Conservation (phyloP, 2,797 vertebrate genomes). For the Lagodon rhomboides region DNA sequence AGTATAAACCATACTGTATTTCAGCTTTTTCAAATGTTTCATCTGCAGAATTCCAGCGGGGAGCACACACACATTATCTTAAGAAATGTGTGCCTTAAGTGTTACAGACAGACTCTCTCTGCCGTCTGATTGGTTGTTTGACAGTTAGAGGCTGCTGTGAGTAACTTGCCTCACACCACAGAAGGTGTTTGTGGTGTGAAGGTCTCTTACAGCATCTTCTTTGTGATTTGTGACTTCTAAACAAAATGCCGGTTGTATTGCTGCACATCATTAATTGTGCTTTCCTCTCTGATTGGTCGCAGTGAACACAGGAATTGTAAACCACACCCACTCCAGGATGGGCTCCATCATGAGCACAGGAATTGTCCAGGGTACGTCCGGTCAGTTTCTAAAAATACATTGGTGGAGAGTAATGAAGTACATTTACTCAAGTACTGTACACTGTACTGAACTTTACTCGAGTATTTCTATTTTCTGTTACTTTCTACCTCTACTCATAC, state of each 20-base stretch:
- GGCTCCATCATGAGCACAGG: constrained; percentile 99
- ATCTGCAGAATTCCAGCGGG: not conserved
- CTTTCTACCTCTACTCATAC: too few species aligned
- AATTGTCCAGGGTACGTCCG: constrained; percentile 92
- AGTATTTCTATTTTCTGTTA: too few species aligned
- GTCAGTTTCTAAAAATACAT: not conserved
- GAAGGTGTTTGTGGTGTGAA: not conserved
- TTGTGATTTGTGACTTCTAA: too few species aligned
- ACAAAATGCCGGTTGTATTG: not conserved
- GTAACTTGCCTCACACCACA: not conserved
- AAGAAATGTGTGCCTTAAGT: not conserved
- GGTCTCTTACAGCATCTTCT: too few species aligned
- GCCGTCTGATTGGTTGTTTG: not conserved
- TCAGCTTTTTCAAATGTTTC: too few species aligned
- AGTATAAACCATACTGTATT: too few species aligned
- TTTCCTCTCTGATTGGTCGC: constrained; percentile 56
- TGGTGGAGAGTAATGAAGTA: too few species aligned
- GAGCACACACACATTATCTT: not conserved
- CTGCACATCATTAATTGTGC: constrained; percentile 27
- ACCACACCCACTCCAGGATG: constrained; percentile 98
- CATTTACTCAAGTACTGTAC: too few species aligned
- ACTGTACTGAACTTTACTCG: too few species aligned
- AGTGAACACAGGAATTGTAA: constrained; percentile 97
- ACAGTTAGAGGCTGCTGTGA: not conserved
- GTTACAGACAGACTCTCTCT: not conserved